These are phyloP conservation scores for Siniperca knerii DNA, from an alignment of 2,113 vertebrate species.

Conservation along the genomic window DNA sequence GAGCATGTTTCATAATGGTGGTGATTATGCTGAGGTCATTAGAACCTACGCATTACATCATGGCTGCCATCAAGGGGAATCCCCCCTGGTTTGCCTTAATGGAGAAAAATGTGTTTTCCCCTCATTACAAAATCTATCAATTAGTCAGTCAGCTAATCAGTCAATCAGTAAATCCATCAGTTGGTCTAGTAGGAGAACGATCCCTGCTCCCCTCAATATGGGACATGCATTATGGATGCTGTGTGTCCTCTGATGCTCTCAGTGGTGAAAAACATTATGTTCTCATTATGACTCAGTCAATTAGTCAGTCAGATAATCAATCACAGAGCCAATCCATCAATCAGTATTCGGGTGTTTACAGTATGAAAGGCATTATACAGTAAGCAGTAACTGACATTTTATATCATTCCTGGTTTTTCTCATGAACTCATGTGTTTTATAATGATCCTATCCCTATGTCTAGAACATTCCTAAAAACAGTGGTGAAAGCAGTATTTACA, in stretches of 20 bases:
- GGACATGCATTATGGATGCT: conserved; percentile 59
- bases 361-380: neutral
- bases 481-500: neutral
- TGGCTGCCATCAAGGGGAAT: conserved; percentile 50
- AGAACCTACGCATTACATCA: conserved; percentile 75
- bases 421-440: neutral
- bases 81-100: conserved; percentile 59
- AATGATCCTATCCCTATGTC: neutral
- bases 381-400: conserved; percentile 6
- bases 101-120: conserved; percentile 67
- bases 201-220: conserved; percentile 30
- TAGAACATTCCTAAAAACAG: neutral
- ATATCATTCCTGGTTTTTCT: neutral
- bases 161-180: conserved; percentile 69
- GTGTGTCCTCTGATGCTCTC: conserved; percentile 49
- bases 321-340: conserved; percentile 34
- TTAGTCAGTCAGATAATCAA: conserved; percentile 44
- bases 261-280: conserved; percentile 46
- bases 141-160: conserved; percentile 58
- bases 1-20: conserved; percentile 66
- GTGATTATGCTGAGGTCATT: conserved; percentile 80
- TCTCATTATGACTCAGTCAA: conserved; percentile 61
- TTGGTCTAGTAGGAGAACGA: conserved; percentile 34
- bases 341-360: conserved; percentile 14
- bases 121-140: conserved; percentile 61